phyloP scores from a whole-genome alignment of 2,113 vertebrate species.

The Cettia cetti region DNA sequence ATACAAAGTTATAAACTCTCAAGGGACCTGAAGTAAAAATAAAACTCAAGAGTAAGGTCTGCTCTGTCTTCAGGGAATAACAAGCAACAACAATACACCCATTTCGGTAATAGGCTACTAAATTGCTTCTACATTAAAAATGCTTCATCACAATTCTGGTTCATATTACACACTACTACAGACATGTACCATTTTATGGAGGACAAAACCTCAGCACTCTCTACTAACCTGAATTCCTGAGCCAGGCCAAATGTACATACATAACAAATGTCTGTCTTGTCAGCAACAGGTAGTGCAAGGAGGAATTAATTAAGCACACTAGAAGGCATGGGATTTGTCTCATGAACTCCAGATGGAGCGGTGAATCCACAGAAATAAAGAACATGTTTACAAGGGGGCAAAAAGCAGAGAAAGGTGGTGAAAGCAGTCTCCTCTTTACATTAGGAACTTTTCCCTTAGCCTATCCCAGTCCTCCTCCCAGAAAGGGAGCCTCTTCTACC shows the following conservation, averaged over 20 bases:
- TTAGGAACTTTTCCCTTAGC: background rate
- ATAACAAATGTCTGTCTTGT: background rate
- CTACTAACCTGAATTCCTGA: background rate
- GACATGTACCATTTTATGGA: background rate
- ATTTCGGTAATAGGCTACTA: background rate
- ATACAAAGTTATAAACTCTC: background rate
- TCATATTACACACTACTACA: background rate
- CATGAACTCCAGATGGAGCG: background rate
- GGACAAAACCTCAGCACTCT: background rate
- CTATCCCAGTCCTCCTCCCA: background rate
- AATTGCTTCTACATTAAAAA: background rate
- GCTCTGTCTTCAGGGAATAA: background rate
- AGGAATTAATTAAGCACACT: background rate
- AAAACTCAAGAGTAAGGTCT: background rate
- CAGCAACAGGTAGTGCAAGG: background rate
- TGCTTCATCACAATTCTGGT: background rate
- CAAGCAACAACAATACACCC: background rate
- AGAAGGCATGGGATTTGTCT: background rate
- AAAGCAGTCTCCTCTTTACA: background rate
- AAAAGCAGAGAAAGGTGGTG: background rate
- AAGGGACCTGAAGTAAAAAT: background rate
- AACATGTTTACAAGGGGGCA: accelerated
- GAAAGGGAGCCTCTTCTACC: background rate
- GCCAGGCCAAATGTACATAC: background rate
- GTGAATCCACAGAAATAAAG: background rate